These are phyloP conservation scores for Casuarius casuarius DNA, from an alignment of 2,113 vertebrate species.

Conservation along the genomic window DNA sequence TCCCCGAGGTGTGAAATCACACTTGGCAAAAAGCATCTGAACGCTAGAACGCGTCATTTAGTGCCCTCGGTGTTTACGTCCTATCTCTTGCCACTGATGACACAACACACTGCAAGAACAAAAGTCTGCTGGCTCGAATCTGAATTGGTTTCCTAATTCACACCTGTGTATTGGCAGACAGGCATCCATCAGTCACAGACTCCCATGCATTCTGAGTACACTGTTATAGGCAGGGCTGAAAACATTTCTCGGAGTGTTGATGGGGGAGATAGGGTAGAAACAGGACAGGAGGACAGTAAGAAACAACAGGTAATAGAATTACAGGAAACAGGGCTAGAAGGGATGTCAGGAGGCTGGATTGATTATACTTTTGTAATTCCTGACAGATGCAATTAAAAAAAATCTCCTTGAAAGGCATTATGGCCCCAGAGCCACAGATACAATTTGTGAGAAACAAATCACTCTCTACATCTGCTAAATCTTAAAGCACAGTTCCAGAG, in stretches of 20 bases:
- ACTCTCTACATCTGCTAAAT: not conserved
- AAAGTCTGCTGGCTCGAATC: slow-evolving; percentile 15
- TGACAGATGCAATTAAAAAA: not conserved
- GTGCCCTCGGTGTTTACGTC: not conserved
- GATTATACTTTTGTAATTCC: not conserved
- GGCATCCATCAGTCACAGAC: not conserved
- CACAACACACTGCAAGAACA: slow-evolving; percentile 11
- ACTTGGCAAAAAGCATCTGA: slow-evolving; percentile 15
- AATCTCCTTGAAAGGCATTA: not conserved
- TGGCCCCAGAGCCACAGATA: not conserved
- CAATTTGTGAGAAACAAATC: slow-evolving; percentile 7
- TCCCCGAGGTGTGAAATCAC: slow-evolving; percentile 29
- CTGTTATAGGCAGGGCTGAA: not conserved
- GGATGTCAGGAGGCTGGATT: not conserved
- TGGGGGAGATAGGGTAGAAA: not conserved
- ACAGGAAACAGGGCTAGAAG: not conserved
- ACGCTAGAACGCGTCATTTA: not conserved
- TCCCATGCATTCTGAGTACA: not conserved
- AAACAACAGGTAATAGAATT: not conserved
- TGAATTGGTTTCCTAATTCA: not conserved
- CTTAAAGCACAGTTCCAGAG: not conserved
- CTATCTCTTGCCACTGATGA: not conserved
- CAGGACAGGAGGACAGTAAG: not conserved
- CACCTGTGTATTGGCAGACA: slow-evolving; percentile 40
- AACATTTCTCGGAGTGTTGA: not conserved